Base-by-base conservation (phyloP, 1,140 invertebrate species). In the Brachionus manjavacas region DNA sequence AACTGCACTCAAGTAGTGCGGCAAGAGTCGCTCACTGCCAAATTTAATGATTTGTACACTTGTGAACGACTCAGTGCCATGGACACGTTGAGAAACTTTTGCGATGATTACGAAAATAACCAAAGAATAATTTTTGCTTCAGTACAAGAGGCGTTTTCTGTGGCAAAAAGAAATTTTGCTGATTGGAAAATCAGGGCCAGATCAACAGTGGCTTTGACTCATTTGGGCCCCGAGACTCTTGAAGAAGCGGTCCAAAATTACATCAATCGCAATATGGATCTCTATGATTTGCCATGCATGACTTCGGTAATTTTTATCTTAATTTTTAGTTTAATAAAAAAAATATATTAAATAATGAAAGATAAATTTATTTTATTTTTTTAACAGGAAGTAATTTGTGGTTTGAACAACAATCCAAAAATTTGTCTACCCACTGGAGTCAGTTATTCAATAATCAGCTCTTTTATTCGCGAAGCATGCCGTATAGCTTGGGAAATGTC, bases 161-260 rank as follows among this genome's bases (percentile, higher is more conserved):
- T 86, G 14, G 88, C 89, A 23, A 89, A 89, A 86, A 81, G 86
- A 55, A 87, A 87, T n/a, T 90, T 89, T 87, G 86, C 87, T 46
- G 87, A 88, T 85, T 89, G 88, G 85, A 90, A 90, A 87, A 88
- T 89, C 86, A 88, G 89, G 84, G 88, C 88, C 7, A 85, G 89
- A 39, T 87, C 88, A 60, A 89, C 88, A 81, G 85, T 90, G 84
- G 87, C 88, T 60, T 86, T 87, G 9, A 89, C 87, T 43, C 89
- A 89, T 85, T 85, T 87, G 76, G 89, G 89, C 8, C 88, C 89
- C 4, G 88, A 88, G 55, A 89, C 89, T 0, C 85, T 90, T n/a
- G 89, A 90, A 80, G 89, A 90, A 83, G 88, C 88, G 52, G 88
- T 89, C 20, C 89, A 90, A 79, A 88, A 89, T 74, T 89, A 90